Evolutionary conservation across 1,140 invertebrate genomes (phyloP).

Genomic region (Steinernema feltiae): DNA sequence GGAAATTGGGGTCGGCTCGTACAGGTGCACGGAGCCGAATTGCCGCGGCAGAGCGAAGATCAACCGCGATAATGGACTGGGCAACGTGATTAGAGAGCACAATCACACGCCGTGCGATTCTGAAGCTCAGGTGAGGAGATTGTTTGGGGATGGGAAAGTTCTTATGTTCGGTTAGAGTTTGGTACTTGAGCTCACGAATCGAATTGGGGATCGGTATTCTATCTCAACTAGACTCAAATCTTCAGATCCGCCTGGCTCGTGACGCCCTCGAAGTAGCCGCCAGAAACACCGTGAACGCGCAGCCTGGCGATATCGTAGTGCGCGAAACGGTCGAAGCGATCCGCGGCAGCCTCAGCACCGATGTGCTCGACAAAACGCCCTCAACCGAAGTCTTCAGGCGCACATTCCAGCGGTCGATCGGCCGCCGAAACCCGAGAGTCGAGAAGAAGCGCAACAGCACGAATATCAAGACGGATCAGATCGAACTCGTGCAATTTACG

Average conservation of each 20-base stretch:
- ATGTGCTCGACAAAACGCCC: background rate
- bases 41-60: background rate
- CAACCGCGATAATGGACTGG: background rate
- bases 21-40: background rate
- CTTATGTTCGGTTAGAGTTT: no score
- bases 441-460: background rate
- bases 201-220: no score
- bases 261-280: background rate
- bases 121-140: background rate
- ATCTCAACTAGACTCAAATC: no score
- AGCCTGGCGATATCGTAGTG: background rate
- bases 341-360: background rate
- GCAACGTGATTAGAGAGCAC: background rate
- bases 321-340: background rate
- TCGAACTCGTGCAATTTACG: background rate
- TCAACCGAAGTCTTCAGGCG: background rate
- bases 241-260: background rate
- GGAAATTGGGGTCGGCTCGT: background rate
- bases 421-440: background rate
- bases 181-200: no score
- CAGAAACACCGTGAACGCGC: background rate
- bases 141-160: no score
- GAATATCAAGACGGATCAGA: background rate
- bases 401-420: background rate
- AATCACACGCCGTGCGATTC: background rate